A percentile compares a stretch with the other conserved stretches of the same genome.
Conservation (phyloP, 2,888 invertebrate species). For the Conchocele bisecta region DNA sequence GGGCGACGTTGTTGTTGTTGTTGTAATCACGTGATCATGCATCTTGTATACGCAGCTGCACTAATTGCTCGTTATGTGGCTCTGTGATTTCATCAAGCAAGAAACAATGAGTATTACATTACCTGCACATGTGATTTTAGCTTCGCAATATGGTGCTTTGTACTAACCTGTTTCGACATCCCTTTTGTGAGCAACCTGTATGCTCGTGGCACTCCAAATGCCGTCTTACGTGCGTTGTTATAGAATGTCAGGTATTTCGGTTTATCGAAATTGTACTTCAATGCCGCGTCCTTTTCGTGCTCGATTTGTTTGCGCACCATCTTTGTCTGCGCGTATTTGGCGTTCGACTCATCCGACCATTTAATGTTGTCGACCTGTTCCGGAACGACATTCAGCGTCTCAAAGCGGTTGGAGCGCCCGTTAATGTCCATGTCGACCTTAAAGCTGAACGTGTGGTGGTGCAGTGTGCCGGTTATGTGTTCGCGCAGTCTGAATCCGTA, state of each 20-base stretch:
- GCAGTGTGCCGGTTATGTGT: slow-evolving; percentile 63
- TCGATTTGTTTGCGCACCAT: slow-evolving; percentile 34
- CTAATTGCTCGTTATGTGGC: no score
- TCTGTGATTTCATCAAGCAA: no score
- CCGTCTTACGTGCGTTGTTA: slow-evolving; percentile 58
- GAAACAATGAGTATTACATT: no score
- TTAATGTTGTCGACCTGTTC: slow-evolving; percentile 37
- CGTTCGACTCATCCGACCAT: slow-evolving; percentile 32
- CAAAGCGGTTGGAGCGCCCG: slow-evolving; percentile 71
- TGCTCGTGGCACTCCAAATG: slow-evolving; percentile 59
- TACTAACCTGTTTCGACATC: slow-evolving; percentile 29
- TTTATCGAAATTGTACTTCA: slow-evolving; percentile 67
- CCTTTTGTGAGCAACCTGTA: slow-evolving; percentile 60
- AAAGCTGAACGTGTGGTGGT: slow-evolving; percentile 72
- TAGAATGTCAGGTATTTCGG: slow-evolving; percentile 73
- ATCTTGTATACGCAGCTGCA: no score
- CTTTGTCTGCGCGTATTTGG: slow-evolving; percentile 49
- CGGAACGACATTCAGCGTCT: slow-evolving; percentile 58
- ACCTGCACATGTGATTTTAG: no score
- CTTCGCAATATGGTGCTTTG: no score
- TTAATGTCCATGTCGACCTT: slow-evolving; percentile 69
- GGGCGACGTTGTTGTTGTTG: no score
- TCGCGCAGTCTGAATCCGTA: slow-evolving; percentile 64
- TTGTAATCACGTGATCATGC: no score
- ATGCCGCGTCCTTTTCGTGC: slow-evolving; percentile 66